Base-by-base conservation (phyloP, 2,113 vertebrate genomes). In the Galbula dea region DNA sequence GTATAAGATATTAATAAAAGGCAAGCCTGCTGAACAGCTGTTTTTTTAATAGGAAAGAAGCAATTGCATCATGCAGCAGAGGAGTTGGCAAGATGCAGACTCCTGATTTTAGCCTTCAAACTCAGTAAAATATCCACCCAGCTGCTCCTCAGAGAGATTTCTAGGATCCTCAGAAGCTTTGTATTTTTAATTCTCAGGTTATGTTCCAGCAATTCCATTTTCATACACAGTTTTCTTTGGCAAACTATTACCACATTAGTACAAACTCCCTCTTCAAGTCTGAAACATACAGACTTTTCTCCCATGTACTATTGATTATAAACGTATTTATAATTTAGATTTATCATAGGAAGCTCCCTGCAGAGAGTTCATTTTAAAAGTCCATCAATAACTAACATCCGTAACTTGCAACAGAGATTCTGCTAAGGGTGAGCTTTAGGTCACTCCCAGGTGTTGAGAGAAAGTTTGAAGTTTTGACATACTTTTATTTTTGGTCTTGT, bases 211-310 rank as follows among this genome's bases (percentile, higher is more conserved):
- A 89, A 39, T 69, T 90, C 51, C 75, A 89, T 94, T 89, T 94
- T 89, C 72, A 51, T 51, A 65, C 11, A 52, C 6, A 74, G 72
- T 88, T 94, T 96, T 96, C 62, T 96, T 94, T 91, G 95, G 95
- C 93, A 94, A 87, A 87, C 48, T 67, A 26, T 87, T 66, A 89
- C 54, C 46, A 49, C 63, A 90, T 46, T 87, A 90, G 78, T 69
- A 78, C 52, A 94, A 90, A 92, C 51, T 94, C 69, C 54, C 39
- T 54, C 36, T 90, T 87, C 18, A 89, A 87, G 48, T 55, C 51
- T 92, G 78, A 94, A 93, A 83, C 5, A 3, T 46, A 85, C 0
- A 77, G 68, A 87, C 48, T 89, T 93, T 59, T 55, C 24, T 89
- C 79, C 55, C 59, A 68, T 37, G 39, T 85, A 74, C 37, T 39